A percentile compares a stretch with the other conserved stretches of the same genome.
These are phyloP conservation scores for Eurytoma adleriae DNA, from an alignment of 2,888 invertebrate genomes.

Conservation along the genomic window DNA sequence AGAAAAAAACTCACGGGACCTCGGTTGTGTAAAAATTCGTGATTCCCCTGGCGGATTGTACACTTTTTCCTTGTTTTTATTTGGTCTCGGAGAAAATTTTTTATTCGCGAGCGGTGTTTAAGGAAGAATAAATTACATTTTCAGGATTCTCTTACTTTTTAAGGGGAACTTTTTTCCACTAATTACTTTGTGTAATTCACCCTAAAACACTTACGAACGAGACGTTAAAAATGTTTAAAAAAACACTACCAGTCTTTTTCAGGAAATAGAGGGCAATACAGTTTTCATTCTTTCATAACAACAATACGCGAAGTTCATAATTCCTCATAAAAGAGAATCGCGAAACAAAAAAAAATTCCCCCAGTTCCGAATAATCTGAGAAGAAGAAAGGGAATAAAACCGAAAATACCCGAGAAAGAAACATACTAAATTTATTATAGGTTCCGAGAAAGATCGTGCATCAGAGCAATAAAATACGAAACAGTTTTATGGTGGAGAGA, in stretches of 20 bases:
- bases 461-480: constrained; percentile 7
- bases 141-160: no score
- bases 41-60: not conserved
- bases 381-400: not conserved
- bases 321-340: not conserved
- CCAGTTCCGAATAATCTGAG: no score
- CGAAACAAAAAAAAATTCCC: not conserved
- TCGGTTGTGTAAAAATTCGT: not conserved
- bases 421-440: constrained; percentile 30
- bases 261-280: no score
- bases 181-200: no score
- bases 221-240: no score
- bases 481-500: constrained; percentile 2
- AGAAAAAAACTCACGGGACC: not conserved
- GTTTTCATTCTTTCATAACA: no score
- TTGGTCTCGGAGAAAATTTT: no score
- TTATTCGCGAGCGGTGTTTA: no score
- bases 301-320: not conserved
- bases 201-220: no score
- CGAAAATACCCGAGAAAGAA: not conserved
- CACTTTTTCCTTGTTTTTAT: not conserved
- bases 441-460: not conserved
- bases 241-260: no score
- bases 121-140: no score
- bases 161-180: no score